Evolutionary conservation across 2,888 invertebrate genomes (phyloP), one percentile per base, ranked within the genome.

Genomic region (Caenorhabditis drosophilae): DNA sequence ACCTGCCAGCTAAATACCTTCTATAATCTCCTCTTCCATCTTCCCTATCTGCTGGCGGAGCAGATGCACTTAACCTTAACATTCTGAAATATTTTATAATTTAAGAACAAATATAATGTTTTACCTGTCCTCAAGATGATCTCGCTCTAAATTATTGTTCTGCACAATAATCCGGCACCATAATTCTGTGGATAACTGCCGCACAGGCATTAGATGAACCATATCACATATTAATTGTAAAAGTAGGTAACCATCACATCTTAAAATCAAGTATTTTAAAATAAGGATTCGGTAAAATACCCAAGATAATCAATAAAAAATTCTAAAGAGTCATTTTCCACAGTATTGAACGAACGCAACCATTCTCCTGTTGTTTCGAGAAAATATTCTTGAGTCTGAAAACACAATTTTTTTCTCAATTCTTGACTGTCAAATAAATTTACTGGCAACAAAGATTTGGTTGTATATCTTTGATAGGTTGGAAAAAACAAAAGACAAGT

Each of bases 251-350:
- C 63, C 63, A 22, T 63, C 63, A 44, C 50, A 57, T 44, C 53
- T 53, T n/a, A 15, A 52, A 27, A 2, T 23, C 6, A 16, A 46
- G n/a, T 34, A 4, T 20, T 41, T 27, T 12, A 25, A 27, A 26
- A 20, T 31, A n/a, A n/a, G n/a, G n/a, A n/a, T n/a, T n/a, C n/a
- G n/a, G n/a, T n/a, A n/a, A n/a, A n/a, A n/a, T 34, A 53, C 40
- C 57, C 63, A 26, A 63, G 49, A 26, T 57, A 63, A 27, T 63
- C 57, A 15, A 57, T 42, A 35, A 63, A 63, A 34, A 36, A 48
- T 12, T 63, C 63, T 0, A 52, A 31, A 2, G 46, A 38, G 22
- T 57, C 62, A 11, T 36, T 41, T 22, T 54, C 38, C 12, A 36
- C 54, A 20, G 38, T 22, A 16, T 48, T 26, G 11, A 20, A 40